Evolutionary conservation across 2,888 invertebrate genomes (phyloP).

Genomic region (Cataglyphis albicans): DNA sequence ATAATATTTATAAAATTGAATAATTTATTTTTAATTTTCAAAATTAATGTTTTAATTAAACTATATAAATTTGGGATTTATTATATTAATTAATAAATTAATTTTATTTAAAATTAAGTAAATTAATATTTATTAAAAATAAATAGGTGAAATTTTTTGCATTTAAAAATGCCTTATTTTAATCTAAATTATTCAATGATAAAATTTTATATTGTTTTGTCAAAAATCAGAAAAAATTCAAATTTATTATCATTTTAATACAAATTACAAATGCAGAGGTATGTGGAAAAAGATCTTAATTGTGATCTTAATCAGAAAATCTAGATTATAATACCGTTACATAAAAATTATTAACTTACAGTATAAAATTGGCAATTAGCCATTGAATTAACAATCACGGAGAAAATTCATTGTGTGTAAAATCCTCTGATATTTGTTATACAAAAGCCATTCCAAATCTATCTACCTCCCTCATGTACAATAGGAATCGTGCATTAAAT

Average conservation of each 20-base stretch:
- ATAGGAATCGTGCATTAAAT: neutral
- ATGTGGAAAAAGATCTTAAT: neutral
- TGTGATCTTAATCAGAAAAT: neutral
- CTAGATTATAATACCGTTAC: neutral
- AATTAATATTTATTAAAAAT: too few species aligned
- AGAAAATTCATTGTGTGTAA: neutral
- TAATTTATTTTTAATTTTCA: too few species aligned
- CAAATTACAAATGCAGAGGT: neutral
- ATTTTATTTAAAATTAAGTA: too few species aligned
- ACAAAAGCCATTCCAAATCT: neutral
- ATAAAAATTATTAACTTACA: neutral
- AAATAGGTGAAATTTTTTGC: too few species aligned
- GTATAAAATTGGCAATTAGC: neutral
- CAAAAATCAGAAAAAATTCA: neutral
- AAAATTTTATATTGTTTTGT: neutral
- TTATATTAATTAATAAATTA: too few species aligned
- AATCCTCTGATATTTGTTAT: neutral
- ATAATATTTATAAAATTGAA: too few species aligned
- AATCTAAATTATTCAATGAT: neutral
- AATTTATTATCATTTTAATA: neutral
- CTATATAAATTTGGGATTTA: too few species aligned
- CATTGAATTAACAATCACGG: constrained; percentile 2
- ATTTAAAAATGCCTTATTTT: neutral
- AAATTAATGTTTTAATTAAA: too few species aligned
- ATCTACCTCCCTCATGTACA: neutral